A percentile compares a stretch with the other conserved stretches of the same genome.
Conservation (phyloP, 2,113 vertebrate species). For the Mesembrinibis cayennensis region DNA sequence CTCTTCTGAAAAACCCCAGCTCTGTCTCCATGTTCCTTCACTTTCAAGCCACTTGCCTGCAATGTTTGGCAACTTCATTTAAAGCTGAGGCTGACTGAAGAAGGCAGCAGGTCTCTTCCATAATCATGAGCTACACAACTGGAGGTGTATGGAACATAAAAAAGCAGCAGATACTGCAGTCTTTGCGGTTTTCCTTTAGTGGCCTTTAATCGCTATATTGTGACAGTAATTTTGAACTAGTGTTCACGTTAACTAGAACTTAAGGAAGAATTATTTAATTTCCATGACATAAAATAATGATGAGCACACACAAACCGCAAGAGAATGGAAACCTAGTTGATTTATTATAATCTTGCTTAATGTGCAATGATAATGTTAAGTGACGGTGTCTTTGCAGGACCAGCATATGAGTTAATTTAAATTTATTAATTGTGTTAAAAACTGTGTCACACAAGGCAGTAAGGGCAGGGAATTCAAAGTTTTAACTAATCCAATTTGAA, state of each 20-base stretch:
- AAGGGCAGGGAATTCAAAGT: slow-evolving; percentile 24
- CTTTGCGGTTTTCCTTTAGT: not conserved
- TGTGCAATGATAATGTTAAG: not conserved
- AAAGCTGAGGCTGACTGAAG: not conserved
- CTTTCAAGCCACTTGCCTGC: not conserved
- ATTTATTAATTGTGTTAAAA: slow-evolving; percentile 29
- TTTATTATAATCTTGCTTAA: slow-evolving; percentile 21
- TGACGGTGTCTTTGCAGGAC: not conserved
- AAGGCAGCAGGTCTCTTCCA: not conserved
- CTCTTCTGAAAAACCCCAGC: not conserved
- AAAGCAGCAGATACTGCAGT: not conserved
- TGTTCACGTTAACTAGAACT: not conserved
- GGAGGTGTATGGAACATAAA: not conserved
- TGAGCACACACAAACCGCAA: not conserved
- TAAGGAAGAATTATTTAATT: slow-evolving; percentile 28
- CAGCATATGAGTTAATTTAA: not conserved
- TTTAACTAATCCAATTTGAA: slow-evolving; percentile 35
- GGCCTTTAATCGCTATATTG: not conserved
- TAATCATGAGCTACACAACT: not conserved
- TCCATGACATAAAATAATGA: slow-evolving; percentile 10
- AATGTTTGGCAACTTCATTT: not conserved
- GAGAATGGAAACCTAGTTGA: slow-evolving; percentile 30
- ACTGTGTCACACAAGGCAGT: not conserved
- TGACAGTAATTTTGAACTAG: not conserved
- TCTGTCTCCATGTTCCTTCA: not conserved